These are phyloP conservation scores for Drosophila trapezifrons DNA, from an alignment of 1,140 invertebrate genomes.

Conservation along the genomic window DNA sequence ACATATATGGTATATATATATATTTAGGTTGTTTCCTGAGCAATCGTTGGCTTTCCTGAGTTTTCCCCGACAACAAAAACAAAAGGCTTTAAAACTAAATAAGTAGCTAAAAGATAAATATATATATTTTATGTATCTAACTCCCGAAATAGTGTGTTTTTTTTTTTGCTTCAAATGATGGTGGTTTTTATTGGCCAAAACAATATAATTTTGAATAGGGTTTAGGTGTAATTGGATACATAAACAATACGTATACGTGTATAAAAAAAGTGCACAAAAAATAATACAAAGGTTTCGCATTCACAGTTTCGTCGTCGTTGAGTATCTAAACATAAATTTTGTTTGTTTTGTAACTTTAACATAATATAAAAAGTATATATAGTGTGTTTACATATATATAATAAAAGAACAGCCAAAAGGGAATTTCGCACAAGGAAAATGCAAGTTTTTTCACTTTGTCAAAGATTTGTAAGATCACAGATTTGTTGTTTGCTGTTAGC, in stretches of 20 bases:
- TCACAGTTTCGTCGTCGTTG: constrained; percentile 56
- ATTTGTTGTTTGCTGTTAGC: constrained; percentile 67
- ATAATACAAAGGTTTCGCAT: constrained; percentile 79
- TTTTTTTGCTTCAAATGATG: constrained; percentile 41
- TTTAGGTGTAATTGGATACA: constrained; percentile 45
- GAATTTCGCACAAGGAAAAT: constrained; percentile 78
- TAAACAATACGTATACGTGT: constrained; percentile 56
- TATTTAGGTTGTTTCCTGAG: constrained; percentile 16
- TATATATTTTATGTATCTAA: constrained; percentile 22
- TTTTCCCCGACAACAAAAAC: constrained; percentile 11
- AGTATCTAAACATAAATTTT: constrained; percentile 80
- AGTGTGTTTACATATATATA: constrained; percentile 44
- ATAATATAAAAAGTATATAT: constrained; percentile 40
- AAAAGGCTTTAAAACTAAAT: constrained; percentile 12
- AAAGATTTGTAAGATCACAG: constrained; percentile 81
- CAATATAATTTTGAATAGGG: constrained; percentile 71
- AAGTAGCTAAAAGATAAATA: neutral
- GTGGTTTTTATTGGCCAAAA: constrained; percentile 43
- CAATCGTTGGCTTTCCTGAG: constrained; percentile 27
- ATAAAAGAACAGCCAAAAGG: constrained; percentile 76
- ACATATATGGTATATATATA: constrained; percentile 1
- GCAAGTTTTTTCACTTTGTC: constrained; percentile 60
- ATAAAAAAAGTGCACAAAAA: constrained; percentile 68
- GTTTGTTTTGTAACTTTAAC: constrained; percentile 29
- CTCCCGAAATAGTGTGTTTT: constrained; percentile 9